Evolutionary conservation across 2,113 vertebrate genomes (phyloP).

Genomic region (Addax nasomaculatus): DNA sequence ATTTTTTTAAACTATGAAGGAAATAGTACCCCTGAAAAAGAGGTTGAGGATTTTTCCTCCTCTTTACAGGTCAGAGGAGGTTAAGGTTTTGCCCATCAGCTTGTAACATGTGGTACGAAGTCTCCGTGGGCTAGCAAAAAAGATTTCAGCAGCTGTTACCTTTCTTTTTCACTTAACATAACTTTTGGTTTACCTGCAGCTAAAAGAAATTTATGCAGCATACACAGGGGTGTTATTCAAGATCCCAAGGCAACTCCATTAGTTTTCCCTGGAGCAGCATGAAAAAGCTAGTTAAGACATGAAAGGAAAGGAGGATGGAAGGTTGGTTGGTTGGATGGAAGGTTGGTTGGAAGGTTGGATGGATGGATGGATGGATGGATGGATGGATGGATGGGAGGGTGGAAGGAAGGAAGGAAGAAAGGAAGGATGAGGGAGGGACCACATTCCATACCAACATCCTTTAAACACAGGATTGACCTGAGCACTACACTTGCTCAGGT

Average conservation of each 20-base stretch:
- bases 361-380: too few relatives aligned
- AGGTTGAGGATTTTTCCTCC: constrained; percentile 49
- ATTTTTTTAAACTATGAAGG: constrained; percentile 48
- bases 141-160: constrained; percentile 80
- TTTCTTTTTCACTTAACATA: constrained; percentile 79
- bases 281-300: constrained; percentile 73
- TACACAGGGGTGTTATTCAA: constrained; percentile 75
- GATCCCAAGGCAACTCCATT: constrained; percentile 79
- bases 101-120: constrained; percentile 59
- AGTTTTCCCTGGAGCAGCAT: constrained; percentile 77
- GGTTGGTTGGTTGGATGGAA: neutral
- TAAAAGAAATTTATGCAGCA: constrained; percentile 78
- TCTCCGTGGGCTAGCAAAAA: constrained; percentile 78
- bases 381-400: accelerated
- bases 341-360: neutral
- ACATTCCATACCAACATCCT: neutral
- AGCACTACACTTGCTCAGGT: neutral
- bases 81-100: constrained; percentile 76
- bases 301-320: neutral
- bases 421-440: neutral
- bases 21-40: constrained; percentile 42
- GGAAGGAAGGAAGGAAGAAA: accelerated
- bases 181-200: constrained; percentile 82
- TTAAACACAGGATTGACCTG: constrained; percentile 53
- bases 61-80: constrained; percentile 72